Conservation (phyloP, 2,888 invertebrate species). For the Julus scanicus region DNA sequence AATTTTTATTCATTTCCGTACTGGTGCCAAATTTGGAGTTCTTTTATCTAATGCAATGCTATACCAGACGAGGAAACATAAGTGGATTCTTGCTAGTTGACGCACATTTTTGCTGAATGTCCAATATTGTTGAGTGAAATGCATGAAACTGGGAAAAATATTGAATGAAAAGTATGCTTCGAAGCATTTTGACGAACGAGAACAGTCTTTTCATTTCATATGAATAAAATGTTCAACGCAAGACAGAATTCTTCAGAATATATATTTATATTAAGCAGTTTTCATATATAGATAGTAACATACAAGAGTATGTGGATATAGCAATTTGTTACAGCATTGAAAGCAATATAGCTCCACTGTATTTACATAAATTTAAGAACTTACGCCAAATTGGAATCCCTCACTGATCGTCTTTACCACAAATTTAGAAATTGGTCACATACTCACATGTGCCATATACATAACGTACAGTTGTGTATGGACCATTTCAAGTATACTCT, state of each 20-base stretch:
- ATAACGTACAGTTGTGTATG: too few species aligned
- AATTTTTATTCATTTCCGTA: constrained; percentile 18
- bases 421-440: too few species aligned
- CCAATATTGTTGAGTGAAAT: background rate
- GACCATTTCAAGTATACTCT: too few species aligned
- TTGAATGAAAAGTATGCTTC: background rate
- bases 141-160: background rate
- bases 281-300: background rate
- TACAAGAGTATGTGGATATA: too few species aligned
- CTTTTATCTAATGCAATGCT: background rate
- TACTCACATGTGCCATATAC: too few species aligned
- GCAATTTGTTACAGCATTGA: background rate
- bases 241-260: background rate
- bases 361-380: background rate
- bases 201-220: background rate
- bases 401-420: too few species aligned
- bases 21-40: constrained; percentile 3
- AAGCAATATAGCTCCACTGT: background rate
- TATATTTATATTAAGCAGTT: background rate
- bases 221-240: background rate
- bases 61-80: background rate
- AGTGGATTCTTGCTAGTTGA: background rate
- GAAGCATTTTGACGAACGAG: background rate
- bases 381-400: background rate
- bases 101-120: background rate